These are phyloP conservation scores for Tenebrio molitor DNA, from an alignment of 1,140 invertebrate species.

Conservation along the genomic window DNA sequence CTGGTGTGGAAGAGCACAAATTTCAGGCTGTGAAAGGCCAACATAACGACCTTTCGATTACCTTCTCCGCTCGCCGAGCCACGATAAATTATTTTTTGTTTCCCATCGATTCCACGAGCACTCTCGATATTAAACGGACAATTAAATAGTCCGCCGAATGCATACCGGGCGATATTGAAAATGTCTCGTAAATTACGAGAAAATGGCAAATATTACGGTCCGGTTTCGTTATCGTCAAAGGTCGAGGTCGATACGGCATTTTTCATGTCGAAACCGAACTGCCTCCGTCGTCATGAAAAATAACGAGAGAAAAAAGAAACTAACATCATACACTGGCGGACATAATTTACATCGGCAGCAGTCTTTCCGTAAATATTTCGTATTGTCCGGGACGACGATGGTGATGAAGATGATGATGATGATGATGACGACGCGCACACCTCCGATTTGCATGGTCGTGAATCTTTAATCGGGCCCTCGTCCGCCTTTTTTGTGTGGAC, in stretches of 20 bases:
- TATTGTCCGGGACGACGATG: neutral
- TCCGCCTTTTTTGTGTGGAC: conserved; percentile 10
- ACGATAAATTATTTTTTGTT: conserved; percentile 31
- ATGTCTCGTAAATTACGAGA: conserved; percentile 26
- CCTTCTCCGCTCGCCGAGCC: too few relatives aligned
- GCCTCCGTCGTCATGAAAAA: conserved; percentile 9
- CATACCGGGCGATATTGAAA: conserved; percentile 22
- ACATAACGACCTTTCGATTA: neutral
- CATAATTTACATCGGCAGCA: conserved; percentile 29
- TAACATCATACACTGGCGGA: conserved; percentile 13
- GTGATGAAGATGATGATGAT: too few relatives aligned
- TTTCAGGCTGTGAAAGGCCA: neutral
- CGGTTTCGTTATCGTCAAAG: conserved; percentile 14
- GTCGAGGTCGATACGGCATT: conserved; percentile 34
- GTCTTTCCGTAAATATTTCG: conserved; percentile 20
- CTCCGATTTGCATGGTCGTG: conserved; percentile 23
- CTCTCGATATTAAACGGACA: conserved; percentile 18
- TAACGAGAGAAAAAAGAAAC: conserved; percentile 23
- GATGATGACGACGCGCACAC: too few relatives aligned
- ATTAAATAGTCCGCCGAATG: conserved; percentile 22
- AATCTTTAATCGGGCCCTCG: conserved; percentile 26
- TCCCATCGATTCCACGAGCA: conserved; percentile 19
- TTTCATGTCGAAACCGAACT: conserved; percentile 7
- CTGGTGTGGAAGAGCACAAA: too few relatives aligned
- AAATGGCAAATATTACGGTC: conserved; percentile 27